These are phyloP conservation scores for Callionymus lyra DNA, from an alignment of 2,113 vertebrate genomes.

Conservation along the genomic window DNA sequence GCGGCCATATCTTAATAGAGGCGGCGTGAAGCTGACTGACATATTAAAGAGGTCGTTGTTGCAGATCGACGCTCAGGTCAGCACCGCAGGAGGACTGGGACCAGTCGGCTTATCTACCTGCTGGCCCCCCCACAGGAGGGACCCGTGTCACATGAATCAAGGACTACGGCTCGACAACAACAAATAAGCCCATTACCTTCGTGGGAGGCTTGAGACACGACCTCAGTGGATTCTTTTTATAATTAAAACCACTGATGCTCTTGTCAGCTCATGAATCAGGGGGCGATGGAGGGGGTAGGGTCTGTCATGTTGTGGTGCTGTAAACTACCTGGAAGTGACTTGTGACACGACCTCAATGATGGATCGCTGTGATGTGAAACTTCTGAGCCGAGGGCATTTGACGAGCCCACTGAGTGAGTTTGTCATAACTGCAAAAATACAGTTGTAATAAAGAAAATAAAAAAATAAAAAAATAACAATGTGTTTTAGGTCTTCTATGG, in stretches of 20 bases:
- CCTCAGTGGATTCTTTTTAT: slow-evolving; percentile 53
- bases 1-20: slow-evolving; percentile 24
- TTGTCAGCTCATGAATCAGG: slow-evolving; percentile 65
- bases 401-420: slow-evolving; percentile 1
- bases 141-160: slow-evolving; percentile 67
- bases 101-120: slow-evolving; percentile 58
- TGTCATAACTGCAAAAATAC: no score
- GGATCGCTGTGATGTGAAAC: slow-evolving; percentile 10
- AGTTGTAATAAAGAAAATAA: no score
- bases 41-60: slow-evolving; percentile 18
- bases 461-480: no score
- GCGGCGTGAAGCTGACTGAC: slow-evolving; percentile 5
- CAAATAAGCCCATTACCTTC: slow-evolving; percentile 64
- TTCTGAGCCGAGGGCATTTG: slow-evolving; percentile 4
- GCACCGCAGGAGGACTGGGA: slow-evolving; percentile 51
- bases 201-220: slow-evolving; percentile 55
- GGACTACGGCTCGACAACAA: slow-evolving; percentile 49
- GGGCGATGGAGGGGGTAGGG: slow-evolving; percentile 8
- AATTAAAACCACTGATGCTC: slow-evolving; percentile 69
- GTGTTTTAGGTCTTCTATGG: no score
- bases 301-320: slow-evolving; percentile 3
- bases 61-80: slow-evolving; percentile 35
- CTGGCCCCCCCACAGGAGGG: slow-evolving; percentile 47
- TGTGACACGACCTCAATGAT: slow-evolving; percentile 31
- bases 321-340: slow-evolving; percentile 11